These are phyloP conservation scores for Ephestia elutella DNA, from an alignment of 1,140 invertebrate genomes.

Conservation along the genomic window DNA sequence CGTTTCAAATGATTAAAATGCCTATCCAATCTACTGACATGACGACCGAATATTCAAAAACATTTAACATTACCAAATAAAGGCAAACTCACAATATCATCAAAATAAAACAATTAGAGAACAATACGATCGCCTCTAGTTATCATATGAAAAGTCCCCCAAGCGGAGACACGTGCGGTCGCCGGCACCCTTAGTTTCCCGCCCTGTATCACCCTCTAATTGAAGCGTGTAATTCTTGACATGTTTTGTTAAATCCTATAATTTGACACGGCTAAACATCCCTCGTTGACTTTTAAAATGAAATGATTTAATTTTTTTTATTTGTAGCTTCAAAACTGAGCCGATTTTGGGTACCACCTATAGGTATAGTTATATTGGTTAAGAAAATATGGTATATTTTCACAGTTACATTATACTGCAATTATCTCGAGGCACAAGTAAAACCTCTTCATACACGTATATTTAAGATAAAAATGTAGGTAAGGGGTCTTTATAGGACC, in stretches of 20 bases:
- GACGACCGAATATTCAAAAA: neutral
- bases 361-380: too few relatives aligned
- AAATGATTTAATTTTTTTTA: too few relatives aligned
- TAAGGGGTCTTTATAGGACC: too few relatives aligned
- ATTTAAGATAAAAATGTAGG: too few relatives aligned
- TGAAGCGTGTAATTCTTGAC: constrained; percentile 68
- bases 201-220: constrained; percentile 42
- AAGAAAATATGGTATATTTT: too few relatives aligned
- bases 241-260: constrained; percentile 67
- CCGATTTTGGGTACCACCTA: too few relatives aligned
- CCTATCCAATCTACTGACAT: neutral
- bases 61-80: neutral
- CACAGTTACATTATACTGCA: too few relatives aligned
- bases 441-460: too few relatives aligned
- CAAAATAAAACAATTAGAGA: constrained; percentile 31
- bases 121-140: constrained; percentile 40
- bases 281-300: constrained; percentile 15
- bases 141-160: constrained; percentile 57
- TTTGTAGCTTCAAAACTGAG: neutral
- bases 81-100: constrained; percentile 19
- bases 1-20: too few relatives aligned
- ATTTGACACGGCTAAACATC: constrained; percentile 53
- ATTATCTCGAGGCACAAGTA: too few relatives aligned
- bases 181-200: constrained; percentile 18
- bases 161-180: constrained; percentile 44